phyloP scores from a whole-genome alignment of 1,140 invertebrate species.

The Acyrthosiphon pisum region DNA sequence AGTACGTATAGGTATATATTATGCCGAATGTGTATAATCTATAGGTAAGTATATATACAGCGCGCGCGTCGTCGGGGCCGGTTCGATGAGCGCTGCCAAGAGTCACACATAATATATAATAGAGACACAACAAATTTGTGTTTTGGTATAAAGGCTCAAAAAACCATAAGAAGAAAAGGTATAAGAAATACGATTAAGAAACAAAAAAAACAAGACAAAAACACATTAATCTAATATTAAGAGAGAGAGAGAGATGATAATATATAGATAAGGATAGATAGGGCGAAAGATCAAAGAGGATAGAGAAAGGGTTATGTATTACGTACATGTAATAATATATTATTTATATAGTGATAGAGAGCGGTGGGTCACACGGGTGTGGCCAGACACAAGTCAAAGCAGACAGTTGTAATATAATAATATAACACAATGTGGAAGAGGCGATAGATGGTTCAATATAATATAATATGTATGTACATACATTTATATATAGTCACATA shows the following conservation, averaged over 20 bases:
- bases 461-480: background rate
- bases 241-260: background rate
- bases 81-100: background rate
- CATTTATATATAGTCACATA: background rate
- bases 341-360: background rate
- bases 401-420: background rate
- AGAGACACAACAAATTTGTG: background rate
- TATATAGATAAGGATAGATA: background rate
- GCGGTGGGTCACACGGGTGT: background rate
- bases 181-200: background rate
- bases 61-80: background rate
- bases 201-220: background rate
- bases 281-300: background rate
- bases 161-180: background rate
- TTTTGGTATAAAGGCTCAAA: background rate
- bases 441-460: background rate
- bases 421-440: constrained; percentile 11
- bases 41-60: background rate
- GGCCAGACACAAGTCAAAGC: constrained; percentile 15
- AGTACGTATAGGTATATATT: background rate
- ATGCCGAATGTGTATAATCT: background rate
- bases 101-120: constrained; percentile 5
- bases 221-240: constrained; percentile 9
- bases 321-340: background rate
- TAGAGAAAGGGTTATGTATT: background rate